Base-by-base conservation (phyloP, 1,140 invertebrate genomes). In the Aleiodes sp. region DNA sequence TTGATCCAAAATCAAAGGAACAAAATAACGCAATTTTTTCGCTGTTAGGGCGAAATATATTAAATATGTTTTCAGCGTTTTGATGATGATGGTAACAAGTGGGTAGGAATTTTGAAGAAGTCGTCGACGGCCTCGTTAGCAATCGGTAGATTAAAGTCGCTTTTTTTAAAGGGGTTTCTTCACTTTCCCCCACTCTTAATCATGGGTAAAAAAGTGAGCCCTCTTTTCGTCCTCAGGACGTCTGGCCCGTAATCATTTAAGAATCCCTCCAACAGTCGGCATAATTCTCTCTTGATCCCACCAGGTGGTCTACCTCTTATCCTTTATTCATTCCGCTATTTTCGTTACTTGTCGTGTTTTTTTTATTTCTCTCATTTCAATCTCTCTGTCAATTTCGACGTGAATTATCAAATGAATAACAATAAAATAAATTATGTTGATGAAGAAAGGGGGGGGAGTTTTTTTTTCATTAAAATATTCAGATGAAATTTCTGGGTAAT, bases 231-330 rank as follows among this genome's bases (percentile, higher is more conserved):
- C 46, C 46, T 21, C 46, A 52, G 4, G 46, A 52, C 46, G 46
- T 52, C 46, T 52, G 46, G 46, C n/a, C 29, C 19, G 37, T 61
- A 61, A 19, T 35, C 29, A 61, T 61, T 35, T 33, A 33, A 59
- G 14, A 26, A 56, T 59, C 14, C 26, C 24, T 59, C 24, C 24
- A 3, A 24, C 28, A 52, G 64, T 33, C 29, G 46, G 46, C 46
- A n/a, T n/a, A n/a, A 16, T 6, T 52, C 21, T 35, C 8, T 12
- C 43, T 35, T 57, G 64, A 57, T 57, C 64, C 64, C 64, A 57
- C 31, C 64, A 66, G 64, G 64, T 66, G 64, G 64, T 66, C 64
- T 28, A 10, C 7, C 19, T 14, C 63, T 52, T 6, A 29, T n/a
- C 43, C 16, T 12, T 28, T n/a, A 39, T 10, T 16, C 41, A 41